A percentile compares a stretch with the other conserved stretches of the same genome.
phyloP scores from a whole-genome alignment of 30 jellyfish, hydroid and myxozoan genomes.

The Phacellophora camtschatica region DNA sequence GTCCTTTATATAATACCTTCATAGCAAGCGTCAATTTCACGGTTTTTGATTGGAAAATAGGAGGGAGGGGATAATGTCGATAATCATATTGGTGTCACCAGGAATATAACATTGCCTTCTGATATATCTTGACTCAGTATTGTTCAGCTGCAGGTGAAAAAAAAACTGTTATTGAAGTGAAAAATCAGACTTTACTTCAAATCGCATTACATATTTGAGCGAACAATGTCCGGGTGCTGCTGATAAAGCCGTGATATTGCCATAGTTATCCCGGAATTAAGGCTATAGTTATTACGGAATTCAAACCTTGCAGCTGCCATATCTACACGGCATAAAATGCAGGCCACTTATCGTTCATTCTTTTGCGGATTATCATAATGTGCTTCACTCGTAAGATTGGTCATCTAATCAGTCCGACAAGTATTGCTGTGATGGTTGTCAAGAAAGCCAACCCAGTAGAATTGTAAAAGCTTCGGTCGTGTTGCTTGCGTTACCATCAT shows the following conservation, averaged over 20 bases:
- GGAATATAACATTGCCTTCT: too few relatives aligned
- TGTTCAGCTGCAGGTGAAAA: slow-evolving; percentile 11
- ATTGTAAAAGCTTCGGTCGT: too few relatives aligned
- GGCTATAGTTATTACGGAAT: too few relatives aligned
- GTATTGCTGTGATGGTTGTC: not conserved
- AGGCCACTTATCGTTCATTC: slow-evolving; percentile 18
- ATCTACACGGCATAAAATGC: not conserved
- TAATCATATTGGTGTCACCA: too few relatives aligned
- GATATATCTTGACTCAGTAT: too few relatives aligned
- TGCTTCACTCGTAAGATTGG: not conserved
- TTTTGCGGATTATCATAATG: not conserved
- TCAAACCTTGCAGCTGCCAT: slow-evolving; percentile 53
- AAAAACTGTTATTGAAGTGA: not conserved
- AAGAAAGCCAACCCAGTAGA: too few relatives aligned
- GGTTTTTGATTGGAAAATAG: too few relatives aligned
- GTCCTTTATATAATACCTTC: too few relatives aligned
- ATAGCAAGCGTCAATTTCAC: too few relatives aligned
- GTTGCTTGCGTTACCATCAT: too few relatives aligned
- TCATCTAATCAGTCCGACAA: not conserved
- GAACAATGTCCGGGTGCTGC: not conserved
- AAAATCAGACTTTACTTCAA: not conserved
- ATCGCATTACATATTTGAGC: slow-evolving; percentile 8
- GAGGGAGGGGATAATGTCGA: too few relatives aligned
- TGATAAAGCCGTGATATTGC: not conserved
- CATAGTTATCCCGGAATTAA: too few relatives aligned